Percentiles rank a stretch among this genome's conserved stretches.
Conservation (phyloP, 2,113 vertebrate species). For the Atherinomorus stipes region DNA sequence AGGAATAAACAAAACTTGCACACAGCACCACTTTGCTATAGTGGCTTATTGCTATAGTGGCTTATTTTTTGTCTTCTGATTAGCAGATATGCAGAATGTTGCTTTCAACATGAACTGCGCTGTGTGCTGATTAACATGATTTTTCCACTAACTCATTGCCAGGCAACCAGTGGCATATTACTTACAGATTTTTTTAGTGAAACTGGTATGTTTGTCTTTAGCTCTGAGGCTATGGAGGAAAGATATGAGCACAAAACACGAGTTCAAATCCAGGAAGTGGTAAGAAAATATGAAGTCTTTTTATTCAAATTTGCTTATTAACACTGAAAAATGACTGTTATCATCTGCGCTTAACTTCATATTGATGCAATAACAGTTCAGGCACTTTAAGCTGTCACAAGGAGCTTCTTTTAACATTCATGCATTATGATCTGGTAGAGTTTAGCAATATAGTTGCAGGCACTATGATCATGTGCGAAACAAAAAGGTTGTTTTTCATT, state of each 20-base stretch:
- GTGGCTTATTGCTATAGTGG: neutral
- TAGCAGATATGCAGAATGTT: neutral
- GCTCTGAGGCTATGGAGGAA: slow-evolving; percentile 73
- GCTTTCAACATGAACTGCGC: neutral
- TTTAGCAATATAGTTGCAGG: neutral
- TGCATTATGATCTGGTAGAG: neutral
- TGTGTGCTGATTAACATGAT: neutral
- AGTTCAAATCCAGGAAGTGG: slow-evolving; percentile 78
- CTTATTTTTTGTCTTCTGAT: neutral
- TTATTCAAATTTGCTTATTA: neutral
- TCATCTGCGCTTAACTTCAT: neutral
- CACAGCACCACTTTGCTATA: neutral
- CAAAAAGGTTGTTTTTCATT: neutral
- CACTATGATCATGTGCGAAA: neutral
- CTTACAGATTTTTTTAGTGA: neutral
- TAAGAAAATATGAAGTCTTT: slow-evolving; percentile 57
- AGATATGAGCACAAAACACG: slow-evolving; percentile 78
- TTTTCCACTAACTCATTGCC: neutral
- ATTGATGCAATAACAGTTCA: neutral
- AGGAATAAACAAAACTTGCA: neutral
- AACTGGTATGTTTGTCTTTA: slow-evolving; percentile 62
- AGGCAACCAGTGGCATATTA: neutral
- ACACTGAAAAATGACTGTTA: neutral
- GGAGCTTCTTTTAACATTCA: neutral
- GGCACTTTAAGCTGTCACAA: neutral